Base-by-base conservation (phyloP, 2,888 invertebrate genomes). In the Melanophora roralis region DNA sequence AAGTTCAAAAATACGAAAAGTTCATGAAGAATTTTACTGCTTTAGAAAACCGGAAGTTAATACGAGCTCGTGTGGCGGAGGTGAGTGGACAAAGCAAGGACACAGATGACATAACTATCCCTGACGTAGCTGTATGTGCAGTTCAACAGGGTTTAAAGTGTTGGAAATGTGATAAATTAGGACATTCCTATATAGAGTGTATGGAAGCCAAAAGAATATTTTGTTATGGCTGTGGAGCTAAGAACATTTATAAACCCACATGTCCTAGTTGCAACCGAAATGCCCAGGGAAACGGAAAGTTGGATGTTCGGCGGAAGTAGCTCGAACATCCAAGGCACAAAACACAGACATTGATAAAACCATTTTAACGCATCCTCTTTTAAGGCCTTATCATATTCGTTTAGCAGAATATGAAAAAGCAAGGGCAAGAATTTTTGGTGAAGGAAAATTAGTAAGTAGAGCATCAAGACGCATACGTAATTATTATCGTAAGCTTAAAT, bases 291-390 rank as follows among this genome's bases (percentile, higher is more conserved):
- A 65, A 65, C 32, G 65, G 51, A 43, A 16, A 11, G 53, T 53
- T 14, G 65, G 65, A 65, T 65, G 65, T 65, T 32, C 65, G 65
- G 16, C 65, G 53, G 12, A 65, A 53, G 16, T 65, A 65, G 40
- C 11, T 2, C 65, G 65, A 43, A 38, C 65, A 65, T 65, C 65
- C 65, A n/a, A n/a, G n/a, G n/a, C n/a, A n/a, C n/a, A n/a, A n/a
- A n/a, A n/a, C n/a, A n/a, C n/a, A n/a, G n/a, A n/a, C n/a, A n/a
- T n/a, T n/a, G n/a, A n/a, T n/a, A n/a, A n/a, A n/a, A n/a, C n/a
- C n/a, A 23, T 7, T 23, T 12, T 12, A 12, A 3, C n/a, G 23
- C 55, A 57, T 21, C 55, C 55, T 34, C n/a, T 57, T 19, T 14
- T 51, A 14, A 51, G 51, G 11, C 65, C 65, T 8, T n/a, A n/a